A percentile compares a stretch with the other conserved stretches of the same genome.
phyloP scores from a whole-genome alignment of 1,140 invertebrate species.

The Drosophila jambulina region DNA sequence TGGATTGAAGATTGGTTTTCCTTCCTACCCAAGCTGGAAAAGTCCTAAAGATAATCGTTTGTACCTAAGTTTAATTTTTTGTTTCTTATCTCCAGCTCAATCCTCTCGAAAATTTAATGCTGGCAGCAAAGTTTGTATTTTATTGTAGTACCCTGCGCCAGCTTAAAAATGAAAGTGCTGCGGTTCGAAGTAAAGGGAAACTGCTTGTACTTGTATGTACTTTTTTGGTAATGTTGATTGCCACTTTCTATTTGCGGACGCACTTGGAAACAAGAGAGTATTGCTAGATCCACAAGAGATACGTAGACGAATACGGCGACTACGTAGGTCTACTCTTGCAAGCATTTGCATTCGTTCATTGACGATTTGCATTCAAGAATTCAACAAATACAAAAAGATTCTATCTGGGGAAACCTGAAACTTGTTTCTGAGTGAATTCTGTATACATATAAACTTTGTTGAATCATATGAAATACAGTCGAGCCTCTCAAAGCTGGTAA shows the following conservation, averaged over 20 bases:
- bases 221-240: conserved; percentile 5
- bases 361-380: conserved; percentile 7
- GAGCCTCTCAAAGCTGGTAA: not conserved
- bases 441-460: not conserved
- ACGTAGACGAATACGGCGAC: not conserved
- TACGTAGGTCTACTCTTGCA: not conserved
- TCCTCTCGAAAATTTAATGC: not conserved
- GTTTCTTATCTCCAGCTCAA: not conserved
- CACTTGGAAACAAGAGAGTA: conserved; percentile 15
- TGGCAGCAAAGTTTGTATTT: conserved; percentile 2
- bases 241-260: conserved; percentile 36
- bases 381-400: conserved; percentile 7
- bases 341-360: conserved; percentile 5
- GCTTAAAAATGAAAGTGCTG: conserved; percentile 23
- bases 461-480: conserved; percentile 6
- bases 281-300: conserved; percentile 9
- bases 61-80: not conserved
- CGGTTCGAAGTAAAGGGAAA: conserved; percentile 8
- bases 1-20: too few relatives aligned
- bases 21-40: not conserved
- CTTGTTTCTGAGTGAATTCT: conserved; percentile 22
- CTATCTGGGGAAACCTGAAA: conserved; percentile 8
- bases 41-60: not conserved
- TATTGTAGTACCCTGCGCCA: not conserved
- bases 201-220: not conserved